Conservation (phyloP, 2,113 vertebrate species). For the Ictalurus furcatus region DNA sequence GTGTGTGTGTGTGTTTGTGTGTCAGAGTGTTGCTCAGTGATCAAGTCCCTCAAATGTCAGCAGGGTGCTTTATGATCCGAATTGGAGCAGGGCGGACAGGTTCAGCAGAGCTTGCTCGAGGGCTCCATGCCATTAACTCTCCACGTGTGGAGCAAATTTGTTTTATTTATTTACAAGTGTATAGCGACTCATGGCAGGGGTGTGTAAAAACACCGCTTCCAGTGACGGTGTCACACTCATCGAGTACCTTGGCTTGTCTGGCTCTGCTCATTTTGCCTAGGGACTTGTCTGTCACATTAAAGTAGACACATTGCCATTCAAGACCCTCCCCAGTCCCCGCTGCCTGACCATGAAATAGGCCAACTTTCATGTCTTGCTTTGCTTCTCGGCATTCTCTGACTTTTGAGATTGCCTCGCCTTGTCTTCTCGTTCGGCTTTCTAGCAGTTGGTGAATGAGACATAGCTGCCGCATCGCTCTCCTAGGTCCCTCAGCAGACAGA, state of each 20-base stretch:
- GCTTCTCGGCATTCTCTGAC: constrained; percentile 67
- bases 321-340: constrained; percentile 67
- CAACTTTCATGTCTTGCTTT: constrained; percentile 78
- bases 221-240: constrained; percentile 78
- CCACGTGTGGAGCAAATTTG: constrained; percentile 76
- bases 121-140: constrained; percentile 64
- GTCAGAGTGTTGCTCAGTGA: constrained; percentile 66
- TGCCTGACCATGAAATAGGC: constrained; percentile 81
- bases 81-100: constrained; percentile 75
- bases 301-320: constrained; percentile 80
- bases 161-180: constrained; percentile 64
- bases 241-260: constrained; percentile 77
- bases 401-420: constrained; percentile 71
- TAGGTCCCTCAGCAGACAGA: constrained; percentile 52
- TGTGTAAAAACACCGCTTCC: constrained; percentile 74
- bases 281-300: constrained; percentile 82
- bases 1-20: constrained; percentile 72
- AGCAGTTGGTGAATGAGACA: constrained; percentile 69
- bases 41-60: constrained; percentile 73
- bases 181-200: constrained; percentile 74
- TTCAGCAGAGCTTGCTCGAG: constrained; percentile 55
- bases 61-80: constrained; percentile 76
- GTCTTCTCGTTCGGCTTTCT: constrained; percentile 57
- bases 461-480: constrained; percentile 58
- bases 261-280: constrained; percentile 74